phyloP scores from a whole-genome alignment of 2,113 vertebrate species.

The Sorex fumeus region DNA sequence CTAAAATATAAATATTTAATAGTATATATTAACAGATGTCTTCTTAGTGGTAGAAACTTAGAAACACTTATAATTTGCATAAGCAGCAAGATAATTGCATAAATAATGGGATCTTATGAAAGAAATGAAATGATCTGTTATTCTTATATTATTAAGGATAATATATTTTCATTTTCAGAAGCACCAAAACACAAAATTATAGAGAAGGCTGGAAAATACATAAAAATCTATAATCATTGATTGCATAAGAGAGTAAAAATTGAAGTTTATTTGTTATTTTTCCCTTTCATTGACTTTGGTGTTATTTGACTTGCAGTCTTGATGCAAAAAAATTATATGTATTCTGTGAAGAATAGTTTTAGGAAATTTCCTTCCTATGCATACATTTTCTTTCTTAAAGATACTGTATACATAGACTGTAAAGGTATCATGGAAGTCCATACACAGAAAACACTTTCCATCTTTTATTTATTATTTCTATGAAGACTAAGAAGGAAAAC shows the following conservation, averaged over 20 bases:
- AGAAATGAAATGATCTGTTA: neutral
- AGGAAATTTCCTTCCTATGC: neutral
- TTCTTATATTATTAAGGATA: neutral
- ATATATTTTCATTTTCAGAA: conserved; percentile 51
- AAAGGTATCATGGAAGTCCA: neutral
- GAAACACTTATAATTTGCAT: conserved; percentile 1
- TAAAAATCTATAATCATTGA: neutral
- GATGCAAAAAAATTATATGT: neutral
- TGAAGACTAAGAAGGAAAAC: conserved; percentile 34
- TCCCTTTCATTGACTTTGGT: neutral
- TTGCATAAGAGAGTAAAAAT: neutral
- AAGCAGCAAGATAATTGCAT: neutral
- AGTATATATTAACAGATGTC: neutral
- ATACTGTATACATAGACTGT: neutral
- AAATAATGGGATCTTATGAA: conserved; percentile 7
- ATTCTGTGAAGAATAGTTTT: conserved; percentile 43
- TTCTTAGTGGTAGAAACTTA: neutral
- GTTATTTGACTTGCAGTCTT: conserved; percentile 27
- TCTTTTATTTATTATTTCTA: conserved; percentile 11
- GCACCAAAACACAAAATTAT: neutral
- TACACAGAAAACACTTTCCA: neutral
- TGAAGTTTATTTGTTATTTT: neutral
- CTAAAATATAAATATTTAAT: neutral
- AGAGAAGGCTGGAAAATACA: neutral
- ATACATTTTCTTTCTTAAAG: conserved; percentile 45